A percentile compares a stretch with the other conserved stretches of the same genome.
Evolutionary conservation across 2,113 vertebrate genomes (phyloP).

Genomic region (Empidonax traillii): DNA sequence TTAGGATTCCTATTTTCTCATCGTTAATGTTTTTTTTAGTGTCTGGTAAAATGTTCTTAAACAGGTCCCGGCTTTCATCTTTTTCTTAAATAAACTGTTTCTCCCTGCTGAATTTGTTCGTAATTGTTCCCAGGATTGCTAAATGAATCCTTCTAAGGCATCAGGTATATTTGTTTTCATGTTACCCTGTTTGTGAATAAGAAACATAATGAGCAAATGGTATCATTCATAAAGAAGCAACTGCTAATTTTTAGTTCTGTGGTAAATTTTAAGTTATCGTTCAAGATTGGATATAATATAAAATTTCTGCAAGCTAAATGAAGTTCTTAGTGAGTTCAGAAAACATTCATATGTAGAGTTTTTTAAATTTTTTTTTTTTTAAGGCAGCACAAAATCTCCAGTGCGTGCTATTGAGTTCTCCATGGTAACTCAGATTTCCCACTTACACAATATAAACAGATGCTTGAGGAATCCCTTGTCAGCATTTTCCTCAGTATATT

Average conservation of each 20-base stretch:
- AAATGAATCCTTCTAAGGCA: slow-evolving; percentile 8
- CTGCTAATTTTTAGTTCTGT: not conserved
- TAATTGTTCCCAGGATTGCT: slow-evolving; percentile 8
- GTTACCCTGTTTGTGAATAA: slow-evolving; percentile 5
- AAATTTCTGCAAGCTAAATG: not conserved
- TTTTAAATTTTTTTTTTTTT: not conserved
- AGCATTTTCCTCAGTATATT: not conserved
- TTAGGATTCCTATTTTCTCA: not conserved
- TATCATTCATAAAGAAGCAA: slow-evolving; percentile 11
- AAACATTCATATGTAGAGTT: not conserved
- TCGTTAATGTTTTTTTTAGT: not conserved
- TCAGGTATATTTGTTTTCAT: slow-evolving; percentile 28
- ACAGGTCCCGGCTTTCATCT: not conserved
- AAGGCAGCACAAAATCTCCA: not conserved
- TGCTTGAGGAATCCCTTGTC: not conserved
- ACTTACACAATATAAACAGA: not conserved
- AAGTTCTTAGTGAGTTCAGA: not conserved
- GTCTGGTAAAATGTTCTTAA: slow-evolving; percentile 1
- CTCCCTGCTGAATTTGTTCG: not conserved
- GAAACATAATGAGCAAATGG: slow-evolving; percentile 21
- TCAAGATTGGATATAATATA: not conserved
- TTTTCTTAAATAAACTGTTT: slow-evolving; percentile 1
- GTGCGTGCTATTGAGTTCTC: not conserved
- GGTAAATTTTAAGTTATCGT: not conserved
- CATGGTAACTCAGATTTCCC: not conserved